phyloP scores from a whole-genome alignment of 1,140 invertebrate genomes.

The Ooceraea biroi region DNA sequence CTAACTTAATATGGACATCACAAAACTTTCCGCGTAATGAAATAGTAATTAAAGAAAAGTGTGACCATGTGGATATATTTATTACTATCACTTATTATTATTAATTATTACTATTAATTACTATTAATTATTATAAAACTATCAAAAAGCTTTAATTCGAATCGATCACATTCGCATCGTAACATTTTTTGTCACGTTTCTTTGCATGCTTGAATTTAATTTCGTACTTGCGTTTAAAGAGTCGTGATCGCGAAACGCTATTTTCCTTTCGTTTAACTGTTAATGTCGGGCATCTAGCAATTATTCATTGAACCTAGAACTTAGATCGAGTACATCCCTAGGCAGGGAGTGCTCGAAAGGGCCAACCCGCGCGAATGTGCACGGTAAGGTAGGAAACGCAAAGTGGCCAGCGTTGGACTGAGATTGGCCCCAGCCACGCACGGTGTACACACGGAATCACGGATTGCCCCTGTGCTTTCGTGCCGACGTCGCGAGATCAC shows the following conservation, averaged over 20 bases:
- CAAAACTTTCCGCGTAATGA: no score
- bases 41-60: no score
- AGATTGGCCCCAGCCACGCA: constrained; percentile 74
- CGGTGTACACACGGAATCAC: constrained; percentile 67
- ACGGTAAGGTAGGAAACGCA: constrained; percentile 80
- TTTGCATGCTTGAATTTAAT: no score
- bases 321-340: constrained; percentile 43
- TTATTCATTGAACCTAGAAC: constrained; percentile 5
- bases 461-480: constrained; percentile 67
- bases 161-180: no score
- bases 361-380: constrained; percentile 75
- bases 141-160: no score
- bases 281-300: not conserved
- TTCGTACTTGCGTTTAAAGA: no score
- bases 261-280: not conserved
- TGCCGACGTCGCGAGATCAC: constrained; percentile 64
- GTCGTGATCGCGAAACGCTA: not conserved
- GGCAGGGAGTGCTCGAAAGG: constrained; percentile 81
- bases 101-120: no score
- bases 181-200: no score
- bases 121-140: no score
- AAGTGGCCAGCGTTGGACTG: constrained; percentile 81
- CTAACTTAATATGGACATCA: no score
- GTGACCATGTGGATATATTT: no score
- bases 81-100: no score